Percentiles rank a stretch among this genome's conserved stretches.
These are phyloP conservation scores for Gymnocephalus cernua DNA, from an alignment of 2,113 vertebrate species.

Conservation along the genomic window DNA sequence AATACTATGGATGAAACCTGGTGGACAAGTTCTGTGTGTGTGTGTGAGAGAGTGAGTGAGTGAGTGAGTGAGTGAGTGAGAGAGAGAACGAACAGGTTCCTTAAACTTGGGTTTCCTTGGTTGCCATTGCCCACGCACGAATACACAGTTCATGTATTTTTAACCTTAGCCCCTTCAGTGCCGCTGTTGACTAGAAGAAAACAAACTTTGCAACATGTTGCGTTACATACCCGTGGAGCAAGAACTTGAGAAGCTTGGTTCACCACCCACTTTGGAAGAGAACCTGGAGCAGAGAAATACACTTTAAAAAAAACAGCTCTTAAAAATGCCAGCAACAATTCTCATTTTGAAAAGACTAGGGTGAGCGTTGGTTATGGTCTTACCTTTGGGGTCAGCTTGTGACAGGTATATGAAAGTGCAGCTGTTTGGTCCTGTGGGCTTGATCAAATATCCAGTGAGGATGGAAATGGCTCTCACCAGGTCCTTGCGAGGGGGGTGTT, in stretches of 20 bases:
- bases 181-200: constrained; percentile 4
- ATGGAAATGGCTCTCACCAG: constrained; percentile 86
- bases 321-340: neutral
- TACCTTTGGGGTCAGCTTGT: constrained; percentile 88
- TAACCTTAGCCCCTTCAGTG: neutral
- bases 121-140: constrained; percentile 61
- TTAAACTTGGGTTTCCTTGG: constrained; percentile 69
- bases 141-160: constrained; percentile 2
- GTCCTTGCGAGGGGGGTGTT: constrained; percentile 80
- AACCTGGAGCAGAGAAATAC: constrained; percentile 71
- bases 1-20: constrained; percentile 77
- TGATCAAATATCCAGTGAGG: constrained; percentile 83
- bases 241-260: constrained; percentile 85
- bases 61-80: no score
- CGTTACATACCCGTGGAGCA: constrained; percentile 82
- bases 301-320: neutral
- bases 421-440: constrained; percentile 82
- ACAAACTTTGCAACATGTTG: neutral
- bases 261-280: constrained; percentile 87
- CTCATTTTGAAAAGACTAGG: fast-evolving
- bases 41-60: neutral
- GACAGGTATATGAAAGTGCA: constrained; percentile 87
- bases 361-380: neutral
- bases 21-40: constrained; percentile 78
- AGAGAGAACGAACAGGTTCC: constrained; percentile 36